These are phyloP conservation scores for Gastrophryne carolinensis DNA, from an alignment of 2,797 vertebrate genomes.

Conservation along the genomic window DNA sequence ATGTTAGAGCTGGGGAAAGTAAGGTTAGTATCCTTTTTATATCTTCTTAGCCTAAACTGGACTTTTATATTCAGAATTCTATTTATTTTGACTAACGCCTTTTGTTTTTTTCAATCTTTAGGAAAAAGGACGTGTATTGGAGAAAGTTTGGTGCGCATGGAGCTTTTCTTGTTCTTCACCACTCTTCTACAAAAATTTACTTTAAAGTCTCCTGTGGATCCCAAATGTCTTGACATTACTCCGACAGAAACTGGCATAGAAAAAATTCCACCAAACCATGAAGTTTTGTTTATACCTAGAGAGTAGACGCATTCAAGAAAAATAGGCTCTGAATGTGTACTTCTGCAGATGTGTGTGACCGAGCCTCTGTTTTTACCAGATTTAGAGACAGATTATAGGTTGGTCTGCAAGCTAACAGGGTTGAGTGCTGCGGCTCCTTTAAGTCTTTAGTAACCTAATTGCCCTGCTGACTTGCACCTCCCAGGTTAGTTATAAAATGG, in stretches of 20 bases:
- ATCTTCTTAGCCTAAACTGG: not conserved
- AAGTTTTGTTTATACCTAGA: constrained; percentile 13
- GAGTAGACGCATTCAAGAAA: no score
- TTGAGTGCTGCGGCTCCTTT: no score
- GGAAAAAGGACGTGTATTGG: constrained; percentile 5
- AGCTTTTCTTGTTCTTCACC: constrained; percentile 11
- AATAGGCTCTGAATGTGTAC: no score
- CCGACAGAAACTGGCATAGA: constrained; percentile 14
- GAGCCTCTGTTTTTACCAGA: no score
- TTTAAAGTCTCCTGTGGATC: constrained; percentile 6
- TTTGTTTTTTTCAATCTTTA: not conserved
- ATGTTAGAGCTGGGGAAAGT: no score
- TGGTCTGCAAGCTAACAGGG: no score
- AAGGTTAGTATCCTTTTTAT: not conserved
- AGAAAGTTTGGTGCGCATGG: constrained; percentile 13
- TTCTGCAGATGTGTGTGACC: no score
- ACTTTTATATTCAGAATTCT: no score
- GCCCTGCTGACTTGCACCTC: no score
- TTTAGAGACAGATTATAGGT: no score
- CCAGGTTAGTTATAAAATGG: no score
- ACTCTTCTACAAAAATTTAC: constrained; percentile 18
- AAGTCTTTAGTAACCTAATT: no score
- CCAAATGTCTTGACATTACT: constrained; percentile 11
- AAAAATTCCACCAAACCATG: constrained; percentile 1
- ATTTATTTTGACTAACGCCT: not conserved